Evolutionary conservation across 2,797 vertebrate genomes (phyloP).

Genomic region (Erethizon dorsatum): DNA sequence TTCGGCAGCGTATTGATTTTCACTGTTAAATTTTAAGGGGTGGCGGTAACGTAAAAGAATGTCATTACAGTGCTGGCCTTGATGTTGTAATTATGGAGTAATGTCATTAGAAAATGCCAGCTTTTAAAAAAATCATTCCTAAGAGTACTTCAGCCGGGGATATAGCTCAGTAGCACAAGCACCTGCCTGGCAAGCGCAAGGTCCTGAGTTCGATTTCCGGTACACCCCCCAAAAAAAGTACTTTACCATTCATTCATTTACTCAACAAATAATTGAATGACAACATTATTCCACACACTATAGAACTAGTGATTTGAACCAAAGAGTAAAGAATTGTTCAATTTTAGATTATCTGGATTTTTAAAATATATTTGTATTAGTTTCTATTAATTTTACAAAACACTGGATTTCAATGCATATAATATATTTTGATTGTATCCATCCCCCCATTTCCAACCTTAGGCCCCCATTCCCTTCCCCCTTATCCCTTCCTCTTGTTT

Average conservation of each 20-base stretch:
- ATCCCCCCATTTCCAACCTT: neutral
- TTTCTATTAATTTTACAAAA: neutral
- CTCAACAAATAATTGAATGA: conserved; percentile 15
- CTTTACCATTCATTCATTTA: conserved; percentile 48
- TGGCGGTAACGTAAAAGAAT: conserved; percentile 6
- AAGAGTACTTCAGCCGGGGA: neutral
- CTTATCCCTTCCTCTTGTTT: neutral
- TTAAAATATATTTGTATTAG: neutral
- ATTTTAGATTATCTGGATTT: conserved; percentile 54
- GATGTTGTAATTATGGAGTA: conserved; percentile 43
- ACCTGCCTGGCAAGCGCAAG: no score
- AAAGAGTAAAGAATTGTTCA: conserved; percentile 56
- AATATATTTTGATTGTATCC: neutral
- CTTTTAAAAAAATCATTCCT: conserved; percentile 53
- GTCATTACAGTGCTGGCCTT: neutral
- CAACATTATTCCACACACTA: conserved; percentile 31
- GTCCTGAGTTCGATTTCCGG: no score
- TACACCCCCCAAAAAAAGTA: neutral
- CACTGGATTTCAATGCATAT: neutral
- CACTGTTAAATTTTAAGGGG: conserved; percentile 39
- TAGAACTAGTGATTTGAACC: conserved; percentile 55
- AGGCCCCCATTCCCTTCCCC: neutral
- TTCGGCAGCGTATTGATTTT: conserved; percentile 6
- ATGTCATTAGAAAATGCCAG: conserved; percentile 33
- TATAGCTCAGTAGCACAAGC: no score